phyloP scores from a whole-genome alignment of 2,888 invertebrate species.

The Ochropleura leucogaster region DNA sequence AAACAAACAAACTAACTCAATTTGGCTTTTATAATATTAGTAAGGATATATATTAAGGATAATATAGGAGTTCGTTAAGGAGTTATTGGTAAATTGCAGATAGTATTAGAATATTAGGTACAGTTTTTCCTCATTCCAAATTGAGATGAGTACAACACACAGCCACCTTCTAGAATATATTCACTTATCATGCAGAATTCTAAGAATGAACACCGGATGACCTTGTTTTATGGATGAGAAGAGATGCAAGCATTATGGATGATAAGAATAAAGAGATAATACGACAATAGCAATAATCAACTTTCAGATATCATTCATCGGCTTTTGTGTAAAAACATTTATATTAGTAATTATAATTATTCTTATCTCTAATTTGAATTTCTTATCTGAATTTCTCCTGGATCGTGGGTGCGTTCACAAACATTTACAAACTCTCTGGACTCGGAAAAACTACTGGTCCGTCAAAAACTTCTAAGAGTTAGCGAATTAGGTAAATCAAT shows the following conservation, averaged over 20 bases:
- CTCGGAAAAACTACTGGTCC: no score
- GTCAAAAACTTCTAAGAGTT: no score
- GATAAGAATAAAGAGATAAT: constrained; percentile 12
- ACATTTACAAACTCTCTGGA: no score
- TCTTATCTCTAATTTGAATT: background rate
- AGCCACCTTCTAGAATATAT: background rate
- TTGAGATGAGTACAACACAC: background rate
- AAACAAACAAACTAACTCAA: no score
- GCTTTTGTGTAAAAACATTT: background rate
- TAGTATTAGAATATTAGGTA: no score
- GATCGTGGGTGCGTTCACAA: no score
- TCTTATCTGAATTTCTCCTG: no score
- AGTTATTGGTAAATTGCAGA: no score
- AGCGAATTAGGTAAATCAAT: no score
- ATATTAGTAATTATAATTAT: background rate
- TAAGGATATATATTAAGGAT: no score
- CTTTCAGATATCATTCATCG: background rate
- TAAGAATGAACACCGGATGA: constrained; percentile 1
- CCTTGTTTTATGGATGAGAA: background rate
- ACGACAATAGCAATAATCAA: background rate
- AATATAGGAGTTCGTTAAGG: no score
- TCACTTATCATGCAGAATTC: background rate
- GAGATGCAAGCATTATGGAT: background rate
- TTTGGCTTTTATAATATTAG: no score
- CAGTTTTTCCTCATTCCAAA: constrained; percentile 12